Evolutionary conservation across 2,797 vertebrate species (phyloP).

Genomic region (Takifugu ocellatus): DNA sequence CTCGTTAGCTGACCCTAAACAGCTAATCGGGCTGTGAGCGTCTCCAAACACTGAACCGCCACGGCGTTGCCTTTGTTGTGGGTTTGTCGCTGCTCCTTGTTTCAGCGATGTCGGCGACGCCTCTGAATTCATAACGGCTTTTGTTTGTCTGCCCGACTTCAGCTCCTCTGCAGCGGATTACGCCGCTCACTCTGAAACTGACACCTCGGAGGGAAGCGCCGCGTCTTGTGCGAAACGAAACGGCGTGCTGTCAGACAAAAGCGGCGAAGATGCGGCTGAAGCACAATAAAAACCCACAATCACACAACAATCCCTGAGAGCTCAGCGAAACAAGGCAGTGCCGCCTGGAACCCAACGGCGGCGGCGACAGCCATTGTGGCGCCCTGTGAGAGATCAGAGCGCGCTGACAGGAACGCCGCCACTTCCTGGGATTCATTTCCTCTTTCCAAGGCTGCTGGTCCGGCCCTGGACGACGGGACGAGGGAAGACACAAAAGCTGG

Average conservation of each 20-base stretch:
- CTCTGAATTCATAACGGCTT: constrained; percentile 19
- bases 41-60: no score
- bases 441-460: constrained; percentile 28
- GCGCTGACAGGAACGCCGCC: constrained; percentile 31
- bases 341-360: constrained; percentile 27
- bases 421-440: constrained; percentile 30
- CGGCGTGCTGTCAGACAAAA: constrained; percentile 40
- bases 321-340: constrained; percentile 57
- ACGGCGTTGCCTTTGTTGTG: background rate
- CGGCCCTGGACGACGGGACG: constrained; percentile 9
- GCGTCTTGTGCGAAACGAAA: constrained; percentile 34
- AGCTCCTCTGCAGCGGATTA: constrained; percentile 35
- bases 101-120: background rate
- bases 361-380: constrained; percentile 44
- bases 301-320: constrained; percentile 46
- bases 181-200: constrained; percentile 36
- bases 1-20: no score
- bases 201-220: constrained; percentile 42
- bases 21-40: no score
- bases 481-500: constrained; percentile 23
- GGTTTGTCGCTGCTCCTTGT: background rate
- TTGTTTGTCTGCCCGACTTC: constrained; percentile 20
- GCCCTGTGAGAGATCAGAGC: constrained; percentile 43
- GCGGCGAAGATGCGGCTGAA: constrained; percentile 24
- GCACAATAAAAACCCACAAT: constrained; percentile 21